Percentiles rank a stretch among this genome's conserved stretches.
Conservation (phyloP, 2,888 invertebrate species). For the Anodontia alba region DNA sequence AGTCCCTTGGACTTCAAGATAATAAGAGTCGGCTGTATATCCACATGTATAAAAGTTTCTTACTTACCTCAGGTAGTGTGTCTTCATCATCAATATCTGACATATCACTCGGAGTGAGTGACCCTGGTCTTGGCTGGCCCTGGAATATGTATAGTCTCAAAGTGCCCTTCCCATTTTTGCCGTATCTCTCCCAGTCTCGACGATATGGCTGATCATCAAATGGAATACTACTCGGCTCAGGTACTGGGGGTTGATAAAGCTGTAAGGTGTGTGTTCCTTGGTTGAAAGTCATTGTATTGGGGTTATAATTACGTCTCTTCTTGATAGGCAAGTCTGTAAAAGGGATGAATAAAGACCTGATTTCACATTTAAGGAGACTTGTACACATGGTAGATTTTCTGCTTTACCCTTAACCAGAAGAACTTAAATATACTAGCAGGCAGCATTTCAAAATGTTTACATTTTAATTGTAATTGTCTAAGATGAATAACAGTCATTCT, state of each 20-base stretch:
- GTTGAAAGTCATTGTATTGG: constrained; percentile 75
- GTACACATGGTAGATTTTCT: background rate
- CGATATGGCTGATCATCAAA: constrained; percentile 64
- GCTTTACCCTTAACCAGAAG: background rate
- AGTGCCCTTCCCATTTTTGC: constrained; percentile 77
- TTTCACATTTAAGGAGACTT: background rate
- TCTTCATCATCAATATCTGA: constrained; percentile 80
- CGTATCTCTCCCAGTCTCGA: constrained; percentile 74
- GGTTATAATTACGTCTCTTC: constrained; percentile 71
- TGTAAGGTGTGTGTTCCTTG: constrained; percentile 78
- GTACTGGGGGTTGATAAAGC: constrained; percentile 80
- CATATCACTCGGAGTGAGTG: constrained; percentile 81
- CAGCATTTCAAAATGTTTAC: too few relatives aligned
- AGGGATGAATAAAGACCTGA: background rate
- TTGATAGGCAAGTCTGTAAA: constrained; percentile 66
- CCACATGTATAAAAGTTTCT: too few relatives aligned
- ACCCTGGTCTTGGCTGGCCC: constrained; percentile 80
- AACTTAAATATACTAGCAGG: too few relatives aligned
- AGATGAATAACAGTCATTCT: too few relatives aligned
- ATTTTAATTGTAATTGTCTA: too few relatives aligned
- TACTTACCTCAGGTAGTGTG: constrained; percentile 75
- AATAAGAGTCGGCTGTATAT: too few relatives aligned
- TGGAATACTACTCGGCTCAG: constrained; percentile 76
- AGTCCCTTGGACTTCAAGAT: too few relatives aligned
- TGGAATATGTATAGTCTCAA: constrained; percentile 80